Conservation (phyloP, 1,140 invertebrate species). For the Prorops nasuta region DNA sequence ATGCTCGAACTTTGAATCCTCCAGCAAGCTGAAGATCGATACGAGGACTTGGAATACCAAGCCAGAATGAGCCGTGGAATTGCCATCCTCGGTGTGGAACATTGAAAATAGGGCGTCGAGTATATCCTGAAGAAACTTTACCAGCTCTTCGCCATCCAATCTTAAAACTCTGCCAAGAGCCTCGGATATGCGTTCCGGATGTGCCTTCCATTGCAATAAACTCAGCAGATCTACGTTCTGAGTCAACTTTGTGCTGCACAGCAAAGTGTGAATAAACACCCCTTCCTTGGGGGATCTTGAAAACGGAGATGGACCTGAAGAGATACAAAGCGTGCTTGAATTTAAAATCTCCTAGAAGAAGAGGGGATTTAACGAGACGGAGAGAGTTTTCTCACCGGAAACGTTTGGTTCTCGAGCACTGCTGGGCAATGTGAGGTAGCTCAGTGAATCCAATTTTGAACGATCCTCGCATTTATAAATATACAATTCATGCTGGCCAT, state of each 20-base stretch:
- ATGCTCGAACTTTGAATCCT: constrained; percentile 91
- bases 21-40: constrained; percentile 87
- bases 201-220: constrained; percentile 85
- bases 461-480: constrained; percentile 92
- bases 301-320: constrained; percentile 62
- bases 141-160: constrained; percentile 86
- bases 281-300: constrained; percentile 80
- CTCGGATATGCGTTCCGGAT: constrained; percentile 82
- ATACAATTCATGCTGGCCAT: constrained; percentile 83
- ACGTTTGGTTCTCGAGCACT: constrained; percentile 61
- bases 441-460: constrained; percentile 69
- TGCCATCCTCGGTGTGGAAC: constrained; percentile 91
- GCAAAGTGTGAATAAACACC: constrained; percentile 76
- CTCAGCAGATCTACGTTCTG: constrained; percentile 90
- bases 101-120: constrained; percentile 92
- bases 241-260: constrained; percentile 93
- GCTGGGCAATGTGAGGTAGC: constrained; percentile 74
- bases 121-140: constrained; percentile 95
- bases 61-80: constrained; percentile 72
- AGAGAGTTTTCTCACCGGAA: constrained; percentile 12
- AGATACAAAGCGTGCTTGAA: neutral
- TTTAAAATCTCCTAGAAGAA: neutral
- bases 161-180: constrained; percentile 78
- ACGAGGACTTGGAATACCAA: constrained; percentile 81
- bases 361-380: neutral